These are phyloP conservation scores for Siderastrea siderea DNA, from an alignment of 92 coral and sea anemone genomes.

Conservation along the genomic window DNA sequence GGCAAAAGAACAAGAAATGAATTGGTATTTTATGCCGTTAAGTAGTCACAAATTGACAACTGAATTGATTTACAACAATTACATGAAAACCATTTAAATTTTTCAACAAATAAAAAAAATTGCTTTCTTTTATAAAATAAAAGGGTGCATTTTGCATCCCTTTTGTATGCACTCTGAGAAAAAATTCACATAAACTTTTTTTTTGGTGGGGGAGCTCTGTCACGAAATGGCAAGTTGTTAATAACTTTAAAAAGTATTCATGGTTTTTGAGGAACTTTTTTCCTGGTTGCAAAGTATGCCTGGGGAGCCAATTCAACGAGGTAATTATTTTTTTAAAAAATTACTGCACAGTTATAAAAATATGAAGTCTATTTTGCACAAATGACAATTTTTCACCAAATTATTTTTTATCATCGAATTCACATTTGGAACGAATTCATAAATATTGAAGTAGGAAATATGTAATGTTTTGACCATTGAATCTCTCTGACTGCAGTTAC, in stretches of 20 bases:
- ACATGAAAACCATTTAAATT: neutral
- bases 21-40: conserved; percentile 69
- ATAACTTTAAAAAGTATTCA: neutral
- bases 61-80: neutral
- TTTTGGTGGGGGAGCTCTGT: too few species aligned
- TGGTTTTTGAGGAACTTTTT: neutral
- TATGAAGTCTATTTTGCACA: neutral
- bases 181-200: too few species aligned
- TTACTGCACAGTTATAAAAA: neutral
- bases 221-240: too few species aligned
- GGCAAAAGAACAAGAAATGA: conserved; percentile 12
- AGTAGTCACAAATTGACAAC: conserved; percentile 63
- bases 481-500: neutral
- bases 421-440: neutral
- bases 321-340: neutral
- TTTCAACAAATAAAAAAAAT: too few species aligned
- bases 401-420: conserved; percentile 2
- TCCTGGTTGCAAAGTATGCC: neutral
- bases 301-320: too few species aligned
- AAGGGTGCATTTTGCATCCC: neutral
- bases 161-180: too few species aligned
- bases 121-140: neutral
- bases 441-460: neutral
- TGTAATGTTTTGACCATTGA: conserved; percentile 6
- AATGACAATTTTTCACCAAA: conserved; percentile 12